Conservation (phyloP, 1,140 invertebrate genomes). For the Bradynema listronoti region DNA sequence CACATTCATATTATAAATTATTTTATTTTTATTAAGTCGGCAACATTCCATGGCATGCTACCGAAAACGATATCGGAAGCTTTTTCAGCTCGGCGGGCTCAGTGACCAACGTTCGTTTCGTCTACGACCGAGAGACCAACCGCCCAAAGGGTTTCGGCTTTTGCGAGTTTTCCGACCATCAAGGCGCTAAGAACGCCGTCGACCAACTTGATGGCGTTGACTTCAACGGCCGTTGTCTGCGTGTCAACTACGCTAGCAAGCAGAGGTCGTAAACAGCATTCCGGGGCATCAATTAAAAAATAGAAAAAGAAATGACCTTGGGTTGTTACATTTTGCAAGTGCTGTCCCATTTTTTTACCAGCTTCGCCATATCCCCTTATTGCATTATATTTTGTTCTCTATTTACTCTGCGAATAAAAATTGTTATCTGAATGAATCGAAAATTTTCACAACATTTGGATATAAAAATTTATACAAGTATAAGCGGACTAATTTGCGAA, state of each 20-base stretch:
- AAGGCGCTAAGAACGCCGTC: conserved; percentile 95
- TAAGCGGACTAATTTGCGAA: too few species aligned
- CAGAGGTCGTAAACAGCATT: conserved; percentile 6
- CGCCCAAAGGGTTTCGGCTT: conserved; percentile 99
- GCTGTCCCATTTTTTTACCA: too few species aligned
- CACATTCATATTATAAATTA: neutral
- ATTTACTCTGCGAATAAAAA: too few species aligned
- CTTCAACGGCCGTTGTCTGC: conserved; percentile 84
- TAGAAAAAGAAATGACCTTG: neutral
- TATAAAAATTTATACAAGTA: too few species aligned
- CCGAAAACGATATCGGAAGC: conserved; percentile 95
- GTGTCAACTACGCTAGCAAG: conserved; percentile 69
- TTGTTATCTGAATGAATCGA: too few species aligned
- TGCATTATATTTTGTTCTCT: too few species aligned
- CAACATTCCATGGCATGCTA: conserved; percentile 98
- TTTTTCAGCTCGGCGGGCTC: conserved; percentile 96
- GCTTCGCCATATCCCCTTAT: too few species aligned
- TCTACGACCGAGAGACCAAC: conserved; percentile 95
- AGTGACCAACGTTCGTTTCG: conserved; percentile 67
- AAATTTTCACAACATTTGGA: too few species aligned
- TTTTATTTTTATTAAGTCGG: conserved; percentile 68
- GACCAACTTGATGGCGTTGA: conserved; percentile 94
- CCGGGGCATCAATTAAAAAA: neutral
- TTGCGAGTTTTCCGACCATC: conserved; percentile 77
- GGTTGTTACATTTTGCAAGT: too few species aligned